These are phyloP conservation scores for Calameuta filiformis DNA, from an alignment of 2,888 invertebrate species.

Conservation along the genomic window DNA sequence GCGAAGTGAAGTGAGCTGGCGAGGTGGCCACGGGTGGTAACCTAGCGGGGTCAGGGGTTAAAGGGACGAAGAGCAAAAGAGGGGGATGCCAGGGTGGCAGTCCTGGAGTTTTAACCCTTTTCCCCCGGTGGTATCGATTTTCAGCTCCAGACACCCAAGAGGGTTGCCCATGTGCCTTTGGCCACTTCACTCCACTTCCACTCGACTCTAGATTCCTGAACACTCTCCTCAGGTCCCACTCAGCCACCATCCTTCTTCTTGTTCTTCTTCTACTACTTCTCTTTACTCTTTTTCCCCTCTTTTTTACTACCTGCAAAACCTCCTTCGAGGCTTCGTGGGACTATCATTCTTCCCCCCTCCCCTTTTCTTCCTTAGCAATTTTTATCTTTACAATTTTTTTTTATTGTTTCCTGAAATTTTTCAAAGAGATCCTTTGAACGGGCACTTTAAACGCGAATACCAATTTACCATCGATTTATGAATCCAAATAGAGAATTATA, in stretches of 20 bases:
- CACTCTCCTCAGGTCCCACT: conserved; percentile 28
- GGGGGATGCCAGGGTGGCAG: neutral
- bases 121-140: conserved; percentile 61
- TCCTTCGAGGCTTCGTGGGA: conserved; percentile 15
- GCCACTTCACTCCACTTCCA: conserved; percentile 55
- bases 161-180: conserved; percentile 51
- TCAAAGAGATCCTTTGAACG: too few species aligned
- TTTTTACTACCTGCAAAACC: conserved; percentile 14
- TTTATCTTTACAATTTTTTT: conserved; percentile 15
- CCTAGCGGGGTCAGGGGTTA: too few species aligned
- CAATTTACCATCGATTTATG: too few species aligned
- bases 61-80: too few species aligned
- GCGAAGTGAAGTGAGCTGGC: conserved; percentile 18
- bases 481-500: too few species aligned
- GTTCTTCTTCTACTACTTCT: conserved; percentile 17
- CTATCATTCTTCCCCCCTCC: conserved; percentile 8
- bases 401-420: neutral
- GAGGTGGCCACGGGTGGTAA: conserved; percentile 1
- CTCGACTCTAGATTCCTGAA: conserved; percentile 50
- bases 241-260: conserved; percentile 25
- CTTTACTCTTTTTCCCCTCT: conserved; percentile 14
- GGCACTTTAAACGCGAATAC: too few species aligned
- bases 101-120: conserved; percentile 60
- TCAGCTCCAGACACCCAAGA: conserved; percentile 55
- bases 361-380: conserved; percentile 27